Percentiles rank a stretch among this genome's conserved stretches.
Evolutionary conservation across 2,113 vertebrate species (phyloP).

Genomic region (Thamnophis sirtalis): DNA sequence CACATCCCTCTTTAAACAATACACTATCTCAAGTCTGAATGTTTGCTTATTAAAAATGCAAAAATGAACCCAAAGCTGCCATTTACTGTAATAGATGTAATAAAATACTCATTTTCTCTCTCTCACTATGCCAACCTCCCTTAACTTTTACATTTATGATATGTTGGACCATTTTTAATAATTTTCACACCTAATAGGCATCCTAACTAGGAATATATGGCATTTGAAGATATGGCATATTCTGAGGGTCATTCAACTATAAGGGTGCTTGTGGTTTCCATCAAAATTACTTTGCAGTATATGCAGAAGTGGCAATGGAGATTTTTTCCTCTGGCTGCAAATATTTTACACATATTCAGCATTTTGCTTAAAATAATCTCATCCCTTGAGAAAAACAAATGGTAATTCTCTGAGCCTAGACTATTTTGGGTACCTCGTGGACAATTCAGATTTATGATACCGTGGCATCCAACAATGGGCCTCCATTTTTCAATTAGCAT

Average conservation of each 20-base stretch:
- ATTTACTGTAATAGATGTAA: not conserved
- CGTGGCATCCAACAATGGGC: not conserved
- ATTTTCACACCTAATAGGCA: not conserved
- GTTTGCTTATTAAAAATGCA: not conserved
- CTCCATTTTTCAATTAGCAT: too few species aligned
- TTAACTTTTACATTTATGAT: not conserved
- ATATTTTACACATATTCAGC: not conserved
- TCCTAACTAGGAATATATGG: not conserved
- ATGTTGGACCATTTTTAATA: not conserved
- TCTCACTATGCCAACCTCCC: not conserved
- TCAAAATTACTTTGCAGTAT: not conserved
- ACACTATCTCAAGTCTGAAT: not conserved
- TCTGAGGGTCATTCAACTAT: not conserved
- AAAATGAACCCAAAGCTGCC: not conserved
- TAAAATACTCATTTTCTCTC: not conserved
- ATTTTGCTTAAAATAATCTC: not conserved
- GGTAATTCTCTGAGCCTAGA: not conserved
- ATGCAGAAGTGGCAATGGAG: not conserved
- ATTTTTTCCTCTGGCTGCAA: not conserved
- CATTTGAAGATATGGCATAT: not conserved
- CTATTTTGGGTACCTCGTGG: not conserved
- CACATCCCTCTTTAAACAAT: not conserved
- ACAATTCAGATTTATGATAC: not conserved
- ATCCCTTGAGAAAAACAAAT: not conserved
- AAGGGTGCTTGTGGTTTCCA: not conserved